Base-by-base conservation (phyloP, 2,113 vertebrate species). In the Rhabdomys dilectus region DNA sequence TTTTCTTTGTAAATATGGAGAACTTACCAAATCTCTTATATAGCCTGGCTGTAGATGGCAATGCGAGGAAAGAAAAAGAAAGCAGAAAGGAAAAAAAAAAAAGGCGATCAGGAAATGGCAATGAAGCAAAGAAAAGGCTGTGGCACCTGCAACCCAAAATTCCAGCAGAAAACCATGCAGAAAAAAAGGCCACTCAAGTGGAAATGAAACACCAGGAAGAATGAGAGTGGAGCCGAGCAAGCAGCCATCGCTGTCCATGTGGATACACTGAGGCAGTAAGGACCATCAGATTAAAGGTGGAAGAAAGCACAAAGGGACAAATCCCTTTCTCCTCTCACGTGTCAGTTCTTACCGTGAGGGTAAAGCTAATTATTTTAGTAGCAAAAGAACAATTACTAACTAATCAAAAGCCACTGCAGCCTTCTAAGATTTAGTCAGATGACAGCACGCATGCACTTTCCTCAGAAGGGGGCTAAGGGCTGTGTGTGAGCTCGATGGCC, bases 1-100 rank as follows among this genome's bases (percentile, higher is more conserved):
- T 21, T 75, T 88, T 94, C 97, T 95, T 97, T 58, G 91, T 88
- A 76, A 97, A 97, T 77, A 96, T 97, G 96, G 97, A 98, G 96
- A 96, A 99, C 99, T 99, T 99, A 99, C 99, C 99, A 99, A 99
- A 98, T 99, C 99, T 99, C 99, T 99, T 99, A 99, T 98, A 99
- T 99, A 99, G 99, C 99, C 99, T 99, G 99, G 99, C 99, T 99
- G 99, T 96, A 99, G 99, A 98, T 98, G 99, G 98, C 98, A 99
- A 99, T 98, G 97, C 97, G 98, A 98, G 89, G 98, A 96, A 98
- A 98, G 97, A 97, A 97, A 98, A 98, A 96, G 94, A 91, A 97
- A 98, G 98, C 97, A 96, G 97, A 98, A 98, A 97, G 98, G 98
- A 97, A 98, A 62, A n/a, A 48, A 97, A 97, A 97, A 97, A 72